Percentiles rank a stretch among this genome's conserved stretches.
phyloP scores from a whole-genome alignment of 2,888 invertebrate genomes.

The Chaitophorus viminalis region DNA sequence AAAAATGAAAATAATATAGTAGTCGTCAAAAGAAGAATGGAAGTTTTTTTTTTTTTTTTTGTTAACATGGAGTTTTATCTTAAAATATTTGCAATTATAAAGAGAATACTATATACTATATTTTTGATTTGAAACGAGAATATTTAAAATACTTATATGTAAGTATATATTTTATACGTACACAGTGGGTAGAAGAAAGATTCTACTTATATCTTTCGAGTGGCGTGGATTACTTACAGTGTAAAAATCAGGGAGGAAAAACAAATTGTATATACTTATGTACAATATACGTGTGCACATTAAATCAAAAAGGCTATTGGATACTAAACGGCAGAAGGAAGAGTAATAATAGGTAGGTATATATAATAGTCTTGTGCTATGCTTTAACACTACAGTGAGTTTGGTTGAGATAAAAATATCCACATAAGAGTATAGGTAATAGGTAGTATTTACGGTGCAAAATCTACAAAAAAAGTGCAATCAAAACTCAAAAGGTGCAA shows the following conservation, averaged over 20 bases:
- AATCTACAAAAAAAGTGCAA: slow-evolving; percentile 60
- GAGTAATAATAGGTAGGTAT: neutral
- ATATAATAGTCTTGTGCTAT: slow-evolving; percentile 17
- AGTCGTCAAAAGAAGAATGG: too few species aligned
- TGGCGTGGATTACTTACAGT: neutral
- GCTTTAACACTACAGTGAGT: slow-evolving; percentile 37
- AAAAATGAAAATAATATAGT: too few species aligned
- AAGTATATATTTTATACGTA: neutral
- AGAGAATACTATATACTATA: neutral
- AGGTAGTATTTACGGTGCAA: slow-evolving; percentile 54
- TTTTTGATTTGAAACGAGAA: neutral
- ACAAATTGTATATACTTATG: neutral
- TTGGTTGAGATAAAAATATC: neutral
- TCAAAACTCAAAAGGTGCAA: slow-evolving; percentile 61
- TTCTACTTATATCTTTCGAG: neutral
- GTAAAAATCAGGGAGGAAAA: neutral
- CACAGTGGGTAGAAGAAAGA: neutral
- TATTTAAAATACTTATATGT: neutral
- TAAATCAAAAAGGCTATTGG: neutral
- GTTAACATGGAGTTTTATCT: neutral
- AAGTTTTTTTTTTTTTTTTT: neutral
- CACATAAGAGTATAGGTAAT: slow-evolving; percentile 10
- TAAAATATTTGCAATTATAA: neutral
- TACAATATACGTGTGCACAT: neutral
- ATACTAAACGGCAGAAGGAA: slow-evolving; percentile 48